A percentile compares a stretch with the other conserved stretches of the same genome.
These are phyloP conservation scores for Arenicola marina DNA, from an alignment of 2,888 invertebrate genomes.

Conservation along the genomic window DNA sequence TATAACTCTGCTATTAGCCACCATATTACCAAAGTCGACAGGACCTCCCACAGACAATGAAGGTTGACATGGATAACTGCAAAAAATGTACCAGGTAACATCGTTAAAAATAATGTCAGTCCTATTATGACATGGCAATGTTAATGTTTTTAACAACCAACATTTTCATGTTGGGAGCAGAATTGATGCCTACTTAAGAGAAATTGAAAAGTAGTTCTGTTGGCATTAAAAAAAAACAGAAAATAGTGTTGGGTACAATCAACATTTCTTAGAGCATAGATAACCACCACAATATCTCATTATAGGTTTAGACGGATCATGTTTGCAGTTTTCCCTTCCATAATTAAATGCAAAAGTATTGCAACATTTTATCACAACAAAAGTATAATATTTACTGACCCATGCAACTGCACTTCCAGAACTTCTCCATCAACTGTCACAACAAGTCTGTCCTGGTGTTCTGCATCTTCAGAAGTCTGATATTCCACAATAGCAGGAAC, in stretches of 20 bases:
- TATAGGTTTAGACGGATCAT: too few relatives aligned
- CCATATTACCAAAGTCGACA: conserved; percentile 56
- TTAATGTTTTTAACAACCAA: too few relatives aligned
- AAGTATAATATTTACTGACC: conserved; percentile 18
- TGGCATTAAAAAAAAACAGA: too few relatives aligned
- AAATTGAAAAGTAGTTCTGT: too few relatives aligned
- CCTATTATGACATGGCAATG: too few relatives aligned
- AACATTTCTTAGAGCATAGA: too few relatives aligned
- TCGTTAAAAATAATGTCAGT: too few relatives aligned
- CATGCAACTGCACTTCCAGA: conserved; percentile 52
- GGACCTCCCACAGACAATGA: conserved; percentile 45
- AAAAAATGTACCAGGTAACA: conserved; percentile 8
- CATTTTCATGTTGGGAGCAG: background rate
- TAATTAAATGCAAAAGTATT: background rate
- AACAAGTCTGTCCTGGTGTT: conserved; percentile 51
- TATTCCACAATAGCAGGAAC: conserved; percentile 55
- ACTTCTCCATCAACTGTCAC: conserved; percentile 58
- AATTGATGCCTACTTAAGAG: too few relatives aligned
- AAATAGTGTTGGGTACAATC: too few relatives aligned
- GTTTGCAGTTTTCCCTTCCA: too few relatives aligned
- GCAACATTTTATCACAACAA: too few relatives aligned
- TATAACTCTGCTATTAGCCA: conserved; percentile 56
- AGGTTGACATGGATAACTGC: conserved; percentile 52
- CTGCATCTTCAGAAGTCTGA: conserved; percentile 42
- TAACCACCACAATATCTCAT: too few relatives aligned